Conservation (phyloP, 35 echinoderm and acorn worm genomes). For the Diadema setosum region DNA sequence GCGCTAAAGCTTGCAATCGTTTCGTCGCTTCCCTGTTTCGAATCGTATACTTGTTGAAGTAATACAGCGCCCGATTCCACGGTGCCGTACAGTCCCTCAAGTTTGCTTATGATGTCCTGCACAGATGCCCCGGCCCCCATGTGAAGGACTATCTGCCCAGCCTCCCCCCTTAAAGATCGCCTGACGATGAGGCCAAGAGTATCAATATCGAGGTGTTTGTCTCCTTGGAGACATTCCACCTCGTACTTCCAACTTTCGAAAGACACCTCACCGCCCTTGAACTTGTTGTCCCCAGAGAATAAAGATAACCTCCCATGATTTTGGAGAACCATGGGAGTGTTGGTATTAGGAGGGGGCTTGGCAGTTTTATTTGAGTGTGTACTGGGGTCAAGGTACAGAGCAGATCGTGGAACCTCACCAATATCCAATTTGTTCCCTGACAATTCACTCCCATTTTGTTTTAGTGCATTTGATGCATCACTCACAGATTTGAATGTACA, state of each 20-base stretch:
- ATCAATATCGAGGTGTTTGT: neutral
- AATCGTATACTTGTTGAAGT: neutral
- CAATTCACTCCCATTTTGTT: too few relatives aligned
- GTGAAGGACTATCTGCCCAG: neutral
- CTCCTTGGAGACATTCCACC: neutral
- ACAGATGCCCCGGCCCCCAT: neutral
- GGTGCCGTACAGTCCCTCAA: too few relatives aligned
- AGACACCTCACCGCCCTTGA: neutral
- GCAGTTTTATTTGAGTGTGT: too few relatives aligned
- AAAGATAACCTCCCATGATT: neutral
- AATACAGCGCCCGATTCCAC: neutral
- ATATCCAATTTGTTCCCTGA: too few relatives aligned
- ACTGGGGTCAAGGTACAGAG: too few relatives aligned
- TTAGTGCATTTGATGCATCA: too few relatives aligned
- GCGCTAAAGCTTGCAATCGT: neutral
- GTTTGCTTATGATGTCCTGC: neutral
- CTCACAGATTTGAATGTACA: too few relatives aligned
- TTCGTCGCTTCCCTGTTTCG: neutral
- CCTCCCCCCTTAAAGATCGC: neutral
- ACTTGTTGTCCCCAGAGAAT: neutral
- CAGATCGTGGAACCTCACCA: too few relatives aligned
- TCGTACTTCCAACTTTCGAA: neutral
- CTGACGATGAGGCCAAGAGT: neutral
- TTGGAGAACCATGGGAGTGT: neutral
- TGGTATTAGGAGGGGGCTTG: too few relatives aligned